These are phyloP conservation scores for Mirounga angustirostris DNA, from an alignment of 2,113 vertebrate genomes.

Conservation along the genomic window DNA sequence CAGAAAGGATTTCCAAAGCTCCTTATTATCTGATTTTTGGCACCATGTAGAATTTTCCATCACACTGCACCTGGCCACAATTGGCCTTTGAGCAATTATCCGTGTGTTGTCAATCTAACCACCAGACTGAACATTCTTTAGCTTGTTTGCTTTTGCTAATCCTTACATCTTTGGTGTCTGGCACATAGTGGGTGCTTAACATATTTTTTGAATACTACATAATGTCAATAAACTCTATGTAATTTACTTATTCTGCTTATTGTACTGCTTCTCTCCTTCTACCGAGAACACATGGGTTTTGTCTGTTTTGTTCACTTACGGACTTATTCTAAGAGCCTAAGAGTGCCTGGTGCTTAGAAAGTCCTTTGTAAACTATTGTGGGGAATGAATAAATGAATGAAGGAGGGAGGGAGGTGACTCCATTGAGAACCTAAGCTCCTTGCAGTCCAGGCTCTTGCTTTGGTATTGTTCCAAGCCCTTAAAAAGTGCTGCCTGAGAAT, in stretches of 20 bases:
- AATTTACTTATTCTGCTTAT: background rate
- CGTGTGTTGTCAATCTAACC: too few species aligned
- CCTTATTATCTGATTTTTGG: background rate
- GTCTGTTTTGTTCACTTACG: background rate
- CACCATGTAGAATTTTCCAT: background rate
- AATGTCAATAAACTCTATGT: background rate
- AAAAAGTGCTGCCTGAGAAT: background rate
- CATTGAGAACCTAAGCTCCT: background rate
- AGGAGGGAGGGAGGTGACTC: background rate
- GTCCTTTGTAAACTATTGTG: background rate
- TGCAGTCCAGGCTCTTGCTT: background rate
- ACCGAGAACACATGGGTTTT: background rate
- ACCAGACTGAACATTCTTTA: background rate
- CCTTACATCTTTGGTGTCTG: background rate
- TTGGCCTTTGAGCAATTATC: background rate
- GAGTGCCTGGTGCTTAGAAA: background rate
- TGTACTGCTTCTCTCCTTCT: background rate
- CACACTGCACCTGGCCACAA: background rate
- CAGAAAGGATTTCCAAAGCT: background rate
- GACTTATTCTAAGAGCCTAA: background rate
- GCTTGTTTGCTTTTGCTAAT: background rate
- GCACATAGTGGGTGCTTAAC: background rate
- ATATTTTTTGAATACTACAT: background rate
- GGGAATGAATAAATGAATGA: background rate
- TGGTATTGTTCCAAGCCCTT: background rate